Conservation (phyloP, 2,797 vertebrate species). For the Anas bernieri region DNA sequence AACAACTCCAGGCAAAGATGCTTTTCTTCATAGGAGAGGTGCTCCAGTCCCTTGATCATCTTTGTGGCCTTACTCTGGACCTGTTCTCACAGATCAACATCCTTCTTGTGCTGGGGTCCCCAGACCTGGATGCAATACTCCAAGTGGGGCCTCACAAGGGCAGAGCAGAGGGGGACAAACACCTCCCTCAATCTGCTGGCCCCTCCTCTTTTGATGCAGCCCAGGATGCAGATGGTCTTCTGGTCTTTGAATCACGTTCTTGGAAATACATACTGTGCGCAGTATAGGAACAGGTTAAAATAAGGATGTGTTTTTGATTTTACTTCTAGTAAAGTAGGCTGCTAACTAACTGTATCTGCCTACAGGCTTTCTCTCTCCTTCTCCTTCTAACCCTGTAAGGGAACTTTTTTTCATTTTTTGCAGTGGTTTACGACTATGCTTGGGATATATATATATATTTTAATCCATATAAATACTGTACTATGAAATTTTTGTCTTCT, state of each 20-base stretch:
- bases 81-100: too few species aligned
- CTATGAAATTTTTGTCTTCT: slow-evolving; percentile 43
- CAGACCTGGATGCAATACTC: too few species aligned
- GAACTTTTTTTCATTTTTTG: neutral
- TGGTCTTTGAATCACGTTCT: neutral
- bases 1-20: too few species aligned
- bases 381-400: neutral
- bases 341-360: neutral
- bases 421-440: neutral
- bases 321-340: neutral
- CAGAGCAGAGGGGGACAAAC: too few species aligned
- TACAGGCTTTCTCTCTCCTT: neutral
- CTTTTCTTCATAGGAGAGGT: too few species aligned
- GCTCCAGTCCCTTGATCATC: too few species aligned
- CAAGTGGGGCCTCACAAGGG: too few species aligned
- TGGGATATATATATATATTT: neutral
- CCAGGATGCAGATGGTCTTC: too few species aligned
- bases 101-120: too few species aligned
- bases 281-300: neutral
- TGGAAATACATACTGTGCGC: neutral
- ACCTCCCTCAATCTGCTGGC: too few species aligned
- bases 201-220: too few species aligned
- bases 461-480: neutral
- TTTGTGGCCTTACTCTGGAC: too few species aligned
- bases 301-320: neutral